Evolutionary conservation across 2,888 invertebrate species (phyloP).

Genomic region (Perizoma affinitatum): DNA sequence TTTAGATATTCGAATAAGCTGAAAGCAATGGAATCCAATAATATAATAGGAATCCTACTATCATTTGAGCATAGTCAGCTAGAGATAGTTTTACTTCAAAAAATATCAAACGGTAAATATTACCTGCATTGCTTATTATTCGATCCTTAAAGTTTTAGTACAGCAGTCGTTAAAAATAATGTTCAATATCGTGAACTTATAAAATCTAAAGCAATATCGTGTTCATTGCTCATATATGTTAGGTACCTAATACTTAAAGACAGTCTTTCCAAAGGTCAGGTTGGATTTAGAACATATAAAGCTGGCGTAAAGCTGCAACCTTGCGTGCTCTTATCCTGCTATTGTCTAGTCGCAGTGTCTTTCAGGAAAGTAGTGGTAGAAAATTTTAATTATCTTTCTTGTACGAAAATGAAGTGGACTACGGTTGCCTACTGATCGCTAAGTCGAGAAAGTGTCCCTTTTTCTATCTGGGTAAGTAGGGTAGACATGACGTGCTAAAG

Average conservation of each 20-base stretch:
- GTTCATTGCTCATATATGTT: not conserved
- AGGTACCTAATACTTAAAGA: constrained; percentile 1
- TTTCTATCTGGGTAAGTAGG: constrained; percentile 28
- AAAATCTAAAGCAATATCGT: not conserved
- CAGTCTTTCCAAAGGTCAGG: constrained; percentile 13
- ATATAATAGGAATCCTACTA: too few species aligned
- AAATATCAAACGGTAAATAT: too few species aligned
- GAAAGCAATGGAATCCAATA: not conserved
- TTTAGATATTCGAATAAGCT: constrained; percentile 13
- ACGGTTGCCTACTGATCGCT: too few species aligned
- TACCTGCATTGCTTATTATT: too few species aligned
- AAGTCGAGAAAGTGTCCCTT: too few species aligned
- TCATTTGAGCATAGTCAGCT: too few species aligned
- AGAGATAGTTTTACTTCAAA: too few species aligned
- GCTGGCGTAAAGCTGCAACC: constrained; percentile 26
- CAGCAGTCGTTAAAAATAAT: too few species aligned
- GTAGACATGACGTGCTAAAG: constrained; percentile 26
- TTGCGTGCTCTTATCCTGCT: constrained; percentile 25
- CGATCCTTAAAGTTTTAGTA: too few species aligned
- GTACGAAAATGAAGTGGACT: not conserved
- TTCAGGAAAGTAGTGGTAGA: not conserved
- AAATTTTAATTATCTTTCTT: not conserved
- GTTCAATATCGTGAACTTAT: not conserved
- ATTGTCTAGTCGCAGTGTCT: constrained; percentile 12
- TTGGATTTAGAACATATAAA: constrained; percentile 1